Percentiles rank a stretch among this genome's conserved stretches.
Evolutionary conservation across 2,113 vertebrate species (phyloP).

Genomic region (Cricetomys ansorgei): DNA sequence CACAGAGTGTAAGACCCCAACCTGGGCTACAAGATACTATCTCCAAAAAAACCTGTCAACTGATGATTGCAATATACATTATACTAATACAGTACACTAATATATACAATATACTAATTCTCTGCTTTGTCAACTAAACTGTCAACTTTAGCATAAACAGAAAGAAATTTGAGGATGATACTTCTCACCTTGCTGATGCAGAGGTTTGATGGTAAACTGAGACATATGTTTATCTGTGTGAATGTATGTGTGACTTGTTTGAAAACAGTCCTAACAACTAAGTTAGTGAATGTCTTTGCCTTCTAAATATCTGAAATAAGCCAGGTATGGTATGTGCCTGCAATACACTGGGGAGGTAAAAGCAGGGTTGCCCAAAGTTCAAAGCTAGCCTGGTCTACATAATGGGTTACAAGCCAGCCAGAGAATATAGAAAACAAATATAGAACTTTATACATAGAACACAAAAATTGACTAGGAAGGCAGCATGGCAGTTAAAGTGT

Average conservation of each 20-base stretch:
- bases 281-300: neutral
- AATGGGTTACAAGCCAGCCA: neutral
- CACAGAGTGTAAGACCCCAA: neutral
- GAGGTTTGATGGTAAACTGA: neutral
- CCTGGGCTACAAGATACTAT: neutral
- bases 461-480: neutral
- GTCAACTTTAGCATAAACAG: slow-evolving; percentile 30
- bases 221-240: neutral
- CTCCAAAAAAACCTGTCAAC: neutral
- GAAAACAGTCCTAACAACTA: neutral
- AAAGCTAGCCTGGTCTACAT: neutral
- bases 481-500: neutral
- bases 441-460: neutral
- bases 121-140: slow-evolving; percentile 17
- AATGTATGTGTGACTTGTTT: neutral
- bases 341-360: neutral
- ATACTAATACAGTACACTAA: neutral
- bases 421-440: too few relatives aligned
- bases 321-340: too few relatives aligned
- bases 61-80: neutral
- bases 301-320: slow-evolving; percentile 30
- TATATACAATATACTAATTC: neutral
- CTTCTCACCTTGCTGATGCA: neutral
- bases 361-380: neutral
- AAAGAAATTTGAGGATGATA: slow-evolving; percentile 38